These are phyloP conservation scores for Euplexia lucipara DNA, from an alignment of 2,888 invertebrate species.

Conservation along the genomic window DNA sequence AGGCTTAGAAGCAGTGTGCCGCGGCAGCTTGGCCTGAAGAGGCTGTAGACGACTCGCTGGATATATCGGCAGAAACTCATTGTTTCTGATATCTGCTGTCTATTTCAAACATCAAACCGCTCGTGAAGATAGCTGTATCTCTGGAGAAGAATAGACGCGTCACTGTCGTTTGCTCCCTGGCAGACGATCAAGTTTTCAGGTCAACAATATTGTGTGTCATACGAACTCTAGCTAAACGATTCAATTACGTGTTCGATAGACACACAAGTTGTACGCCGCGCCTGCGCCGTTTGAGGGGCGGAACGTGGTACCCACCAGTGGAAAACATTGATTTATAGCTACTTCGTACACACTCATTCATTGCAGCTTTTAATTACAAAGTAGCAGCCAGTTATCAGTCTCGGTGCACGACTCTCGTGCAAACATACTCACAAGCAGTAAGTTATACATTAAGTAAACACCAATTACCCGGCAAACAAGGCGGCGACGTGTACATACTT, in stretches of 20 bases:
- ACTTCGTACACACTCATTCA: conserved; percentile 22
- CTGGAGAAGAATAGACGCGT: too few species aligned
- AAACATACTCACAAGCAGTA: conserved; percentile 32
- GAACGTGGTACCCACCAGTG: neutral
- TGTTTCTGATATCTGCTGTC: too few species aligned
- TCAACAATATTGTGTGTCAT: neutral
- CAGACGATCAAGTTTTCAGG: neutral
- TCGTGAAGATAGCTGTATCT: too few species aligned
- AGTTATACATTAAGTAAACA: conserved; percentile 32
- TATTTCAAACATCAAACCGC: too few species aligned
- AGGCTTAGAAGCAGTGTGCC: neutral
- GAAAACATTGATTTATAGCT: conserved; percentile 17
- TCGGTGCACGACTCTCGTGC: conserved; percentile 25
- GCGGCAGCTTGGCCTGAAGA: too few species aligned
- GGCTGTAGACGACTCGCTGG: too few species aligned
- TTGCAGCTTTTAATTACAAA: conserved; percentile 35
- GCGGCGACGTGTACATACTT: conserved; percentile 1
- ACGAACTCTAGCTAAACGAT: neutral
- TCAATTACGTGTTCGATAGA: conserved; percentile 15
- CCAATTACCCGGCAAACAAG: conserved; percentile 10
- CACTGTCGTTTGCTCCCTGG: neutral
- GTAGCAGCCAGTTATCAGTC: conserved; percentile 46
- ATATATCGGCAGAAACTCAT: too few species aligned
- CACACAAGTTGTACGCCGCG: neutral
- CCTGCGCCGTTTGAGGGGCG: neutral